Base-by-base conservation (phyloP, 2,888 invertebrate genomes). In the Thymelicus lineola region DNA sequence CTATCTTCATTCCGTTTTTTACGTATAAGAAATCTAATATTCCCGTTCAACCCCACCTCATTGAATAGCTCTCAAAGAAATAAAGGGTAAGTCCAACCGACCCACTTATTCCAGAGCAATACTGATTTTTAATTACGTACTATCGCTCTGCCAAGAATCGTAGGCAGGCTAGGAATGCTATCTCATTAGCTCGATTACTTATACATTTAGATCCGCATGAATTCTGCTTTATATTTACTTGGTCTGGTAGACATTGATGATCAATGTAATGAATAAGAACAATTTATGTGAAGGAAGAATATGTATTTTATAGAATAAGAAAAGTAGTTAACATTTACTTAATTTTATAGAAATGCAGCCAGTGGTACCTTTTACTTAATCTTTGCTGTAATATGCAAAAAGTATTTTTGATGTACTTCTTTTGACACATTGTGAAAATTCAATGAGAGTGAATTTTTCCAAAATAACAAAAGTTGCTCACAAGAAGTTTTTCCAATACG, bases 51-150 rank as follows among this genome's bases (percentile, higher is more conserved):
- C 1, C 55, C 12, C 55, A 28, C 28, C 12, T 55, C 55, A 12
- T 12, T 55, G 55, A 28, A 28, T 55, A 14, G 28, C 55, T 55
- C 55, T 55, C 55, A 55, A 55, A 28, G 55, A 55, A 55, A 55
- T 28, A 55, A 55, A 55, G 55, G 55, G 55, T 20, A 20, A 20
- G 42, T 42, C 38, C n/a, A 42, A 4, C 42, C 42, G 28, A 28
- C 48, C 62, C 15, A 48, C 48, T 62, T 36, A 48, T 48, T 62
- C 62, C 48, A 7, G n/a, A 1, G 62, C 62, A 62, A 62, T 62
- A 48, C 62, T 62, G 62, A 62, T 62, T 62, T 62, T 62, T 62
- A 62, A 62, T 62, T 62, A 62, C 48, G 35, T 48, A n/a, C 48
- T 15, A 35, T 59, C 17, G 38, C 17, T 48, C 17, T 35, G 61